Percentiles rank a stretch among this genome's conserved stretches.
Conservation (phyloP, 2,888 invertebrate species). For the Protophormia terraenovae region DNA sequence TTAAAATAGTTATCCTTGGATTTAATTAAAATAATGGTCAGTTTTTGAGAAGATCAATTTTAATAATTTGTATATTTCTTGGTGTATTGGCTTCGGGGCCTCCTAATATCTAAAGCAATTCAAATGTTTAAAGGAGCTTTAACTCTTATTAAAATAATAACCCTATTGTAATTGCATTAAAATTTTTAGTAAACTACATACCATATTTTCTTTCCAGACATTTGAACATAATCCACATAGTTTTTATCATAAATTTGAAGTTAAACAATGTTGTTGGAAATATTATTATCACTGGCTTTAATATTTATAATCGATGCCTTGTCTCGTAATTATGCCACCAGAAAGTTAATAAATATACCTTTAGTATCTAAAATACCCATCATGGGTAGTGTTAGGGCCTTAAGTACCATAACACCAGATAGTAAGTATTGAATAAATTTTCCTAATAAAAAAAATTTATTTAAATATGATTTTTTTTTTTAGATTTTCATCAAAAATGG, state of each 20-base stretch:
- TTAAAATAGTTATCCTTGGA: too few relatives aligned
- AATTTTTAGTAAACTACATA: too few relatives aligned
- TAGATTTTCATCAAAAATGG: slow-evolving; percentile 67
- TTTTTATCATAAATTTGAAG: too few relatives aligned
- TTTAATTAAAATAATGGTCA: too few relatives aligned
- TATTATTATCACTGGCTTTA: slow-evolving; percentile 40
- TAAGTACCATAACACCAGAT: slow-evolving; percentile 75
- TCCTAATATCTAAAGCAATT: too few relatives aligned
- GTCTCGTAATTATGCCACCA: slow-evolving; percentile 31
- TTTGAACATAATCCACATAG: background rate
- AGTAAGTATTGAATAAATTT: slow-evolving; percentile 71
- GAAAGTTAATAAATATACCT: slow-evolving; percentile 70
- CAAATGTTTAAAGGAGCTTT: too few relatives aligned
- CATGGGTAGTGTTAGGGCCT: slow-evolving; percentile 73
- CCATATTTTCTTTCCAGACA: background rate
- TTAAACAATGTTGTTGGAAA: slow-evolving; percentile 35
- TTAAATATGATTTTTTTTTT: background rate
- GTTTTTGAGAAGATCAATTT: too few relatives aligned
- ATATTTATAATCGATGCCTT: slow-evolving; percentile 35
- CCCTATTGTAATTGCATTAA: too few relatives aligned
- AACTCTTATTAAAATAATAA: too few relatives aligned
- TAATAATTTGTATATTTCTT: too few relatives aligned
- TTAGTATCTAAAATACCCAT: slow-evolving; percentile 75
- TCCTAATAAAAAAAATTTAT: background rate
- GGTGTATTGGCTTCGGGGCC: too few relatives aligned